Conservation (phyloP, 2,113 vertebrate genomes). For the Raja brachyura region DNA sequence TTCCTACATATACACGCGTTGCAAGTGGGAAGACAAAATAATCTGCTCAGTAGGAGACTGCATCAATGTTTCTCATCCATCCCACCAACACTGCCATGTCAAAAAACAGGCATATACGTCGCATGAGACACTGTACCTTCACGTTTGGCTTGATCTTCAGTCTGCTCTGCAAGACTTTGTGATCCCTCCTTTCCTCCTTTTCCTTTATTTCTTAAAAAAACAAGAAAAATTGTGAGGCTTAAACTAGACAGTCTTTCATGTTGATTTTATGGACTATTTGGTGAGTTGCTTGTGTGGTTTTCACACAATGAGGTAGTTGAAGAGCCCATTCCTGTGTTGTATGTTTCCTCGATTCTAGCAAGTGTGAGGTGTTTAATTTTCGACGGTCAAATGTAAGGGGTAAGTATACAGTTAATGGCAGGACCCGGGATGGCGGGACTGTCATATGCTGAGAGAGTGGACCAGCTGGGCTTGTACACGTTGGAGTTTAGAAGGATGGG, state of each 20-base stretch:
- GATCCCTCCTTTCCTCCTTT: constrained; percentile 62
- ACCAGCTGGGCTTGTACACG: no score
- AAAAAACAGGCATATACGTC: not conserved
- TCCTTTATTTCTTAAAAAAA: constrained; percentile 68
- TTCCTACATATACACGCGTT: not conserved
- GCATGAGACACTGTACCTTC: constrained; percentile 63
- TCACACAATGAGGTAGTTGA: not conserved
- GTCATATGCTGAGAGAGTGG: no score
- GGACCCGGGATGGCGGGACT: no score
- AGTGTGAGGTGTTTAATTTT: no score
- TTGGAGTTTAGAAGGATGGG: no score
- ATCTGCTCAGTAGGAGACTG: not conserved
- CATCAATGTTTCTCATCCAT: not conserved
- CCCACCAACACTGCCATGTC: not conserved
- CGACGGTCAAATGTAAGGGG: no score
- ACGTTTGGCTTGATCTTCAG: constrained; percentile 66
- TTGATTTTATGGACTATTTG: not conserved
- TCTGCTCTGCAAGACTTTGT: constrained; percentile 69
- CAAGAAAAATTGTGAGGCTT: not conserved
- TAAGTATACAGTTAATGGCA: no score
- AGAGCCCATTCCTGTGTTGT: no score
- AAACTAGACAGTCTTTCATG: not conserved
- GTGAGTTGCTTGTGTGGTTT: not conserved
- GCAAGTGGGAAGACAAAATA: not conserved
- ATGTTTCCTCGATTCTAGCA: no score